Evolutionary conservation across 2,888 invertebrate species (phyloP).

Genomic region (Sarcophaga carnaria): DNA sequence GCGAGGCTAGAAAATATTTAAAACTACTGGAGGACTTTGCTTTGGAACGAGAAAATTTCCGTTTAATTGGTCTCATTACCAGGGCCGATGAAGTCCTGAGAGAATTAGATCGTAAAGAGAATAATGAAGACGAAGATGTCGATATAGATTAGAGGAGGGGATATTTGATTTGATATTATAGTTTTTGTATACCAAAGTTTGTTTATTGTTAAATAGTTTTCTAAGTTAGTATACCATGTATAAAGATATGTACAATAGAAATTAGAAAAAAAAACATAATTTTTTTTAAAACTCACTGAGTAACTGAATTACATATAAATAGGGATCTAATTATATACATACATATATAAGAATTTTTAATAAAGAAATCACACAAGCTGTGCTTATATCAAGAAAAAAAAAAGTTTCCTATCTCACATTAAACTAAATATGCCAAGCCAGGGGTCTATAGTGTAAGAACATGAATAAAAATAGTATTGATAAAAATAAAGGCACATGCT

Average conservation of each 20-base stretch:
- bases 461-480: slow-evolving; percentile 31
- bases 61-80: slow-evolving; percentile 78
- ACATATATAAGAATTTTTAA: too few relatives aligned
- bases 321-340: not conserved
- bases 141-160: slow-evolving; percentile 67
- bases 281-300: slow-evolving; percentile 32
- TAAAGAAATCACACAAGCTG: not conserved
- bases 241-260: slow-evolving; percentile 6
- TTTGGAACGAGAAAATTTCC: slow-evolving; percentile 77
- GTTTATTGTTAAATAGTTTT: slow-evolving; percentile 51
- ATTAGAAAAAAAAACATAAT: not conserved
- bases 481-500: slow-evolving; percentile 40
- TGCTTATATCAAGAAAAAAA: slow-evolving; percentile 5
- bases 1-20: slow-evolving; percentile 78
- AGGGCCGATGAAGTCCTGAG: slow-evolving; percentile 78
- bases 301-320: slow-evolving; percentile 20
- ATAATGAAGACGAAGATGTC: slow-evolving; percentile 70
- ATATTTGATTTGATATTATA: slow-evolving; percentile 1
- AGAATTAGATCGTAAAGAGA: slow-evolving; percentile 74
- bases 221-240: slow-evolving; percentile 34
- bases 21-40: slow-evolving; percentile 79
- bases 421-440: not conserved
- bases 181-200: slow-evolving; percentile 32
- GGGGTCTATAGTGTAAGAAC: not conserved
- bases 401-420: too few relatives aligned